Evolutionary conservation across 2,888 invertebrate genomes (phyloP).

Genomic region (Pasiphila rectangulata): DNA sequence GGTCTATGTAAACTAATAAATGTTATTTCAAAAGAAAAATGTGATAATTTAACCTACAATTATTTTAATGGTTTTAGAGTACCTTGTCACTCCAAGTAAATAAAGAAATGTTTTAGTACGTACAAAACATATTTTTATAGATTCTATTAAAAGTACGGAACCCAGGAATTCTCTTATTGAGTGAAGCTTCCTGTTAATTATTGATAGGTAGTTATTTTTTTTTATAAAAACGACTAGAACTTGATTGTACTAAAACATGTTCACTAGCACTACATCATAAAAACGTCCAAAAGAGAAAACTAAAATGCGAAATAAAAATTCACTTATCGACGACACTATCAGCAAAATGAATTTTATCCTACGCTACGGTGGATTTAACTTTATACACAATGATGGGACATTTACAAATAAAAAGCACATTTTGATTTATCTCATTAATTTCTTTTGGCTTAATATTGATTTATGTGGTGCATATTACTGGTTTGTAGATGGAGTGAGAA

Average conservation of each 20-base stretch:
- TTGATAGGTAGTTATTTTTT: too few relatives aligned
- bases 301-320: constrained; percentile 15
- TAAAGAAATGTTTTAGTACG: too few relatives aligned
- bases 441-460: constrained; percentile 44
- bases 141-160: not conserved
- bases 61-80: not conserved
- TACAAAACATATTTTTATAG: too few relatives aligned
- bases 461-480: constrained; percentile 41
- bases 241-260: too few relatives aligned
- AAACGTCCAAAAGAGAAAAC: not conserved
- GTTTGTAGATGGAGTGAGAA: constrained; percentile 40
- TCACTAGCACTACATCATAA: not conserved
- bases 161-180: not conserved
- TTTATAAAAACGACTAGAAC: not conserved
- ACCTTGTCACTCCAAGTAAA: not conserved
- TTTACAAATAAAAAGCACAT: constrained; percentile 25
- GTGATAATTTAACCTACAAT: not conserved
- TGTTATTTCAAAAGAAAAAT: not conserved
- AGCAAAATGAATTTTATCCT: constrained; percentile 39
- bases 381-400: constrained; percentile 35
- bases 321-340: constrained; percentile 41
- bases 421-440: constrained; percentile 42
- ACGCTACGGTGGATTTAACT: constrained; percentile 39
- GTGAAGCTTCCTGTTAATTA: too few relatives aligned
- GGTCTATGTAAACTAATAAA: not conserved